A percentile compares a stretch with the other conserved stretches of the same genome.
Conservation (phyloP, 2,888 invertebrate genomes). For the Scelioninae gen. 1 region DNA sequence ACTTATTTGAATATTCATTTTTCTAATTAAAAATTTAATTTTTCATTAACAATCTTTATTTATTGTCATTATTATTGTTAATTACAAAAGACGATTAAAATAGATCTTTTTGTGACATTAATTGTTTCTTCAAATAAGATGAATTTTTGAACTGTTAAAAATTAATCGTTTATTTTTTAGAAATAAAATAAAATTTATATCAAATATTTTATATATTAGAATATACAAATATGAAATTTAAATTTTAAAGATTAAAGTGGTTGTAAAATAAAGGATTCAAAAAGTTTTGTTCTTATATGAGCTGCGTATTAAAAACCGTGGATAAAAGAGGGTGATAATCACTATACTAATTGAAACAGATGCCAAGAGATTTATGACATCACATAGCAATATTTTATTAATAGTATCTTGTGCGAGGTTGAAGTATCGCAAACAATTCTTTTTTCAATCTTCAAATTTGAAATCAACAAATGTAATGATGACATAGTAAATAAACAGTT, state of each 20-base stretch:
- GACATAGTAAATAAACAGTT: slow-evolving; percentile 33
- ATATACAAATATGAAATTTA: too few relatives aligned
- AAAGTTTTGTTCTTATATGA: background rate
- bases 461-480: slow-evolving; percentile 12
- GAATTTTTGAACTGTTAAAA: too few relatives aligned
- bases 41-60: too few relatives aligned
- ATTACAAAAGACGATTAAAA: too few relatives aligned
- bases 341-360: slow-evolving; percentile 46
- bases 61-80: too few relatives aligned
- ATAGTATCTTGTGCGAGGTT: slow-evolving; percentile 3
- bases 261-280: background rate
- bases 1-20: too few relatives aligned
- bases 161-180: too few relatives aligned
- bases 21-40: too few relatives aligned
- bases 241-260: background rate
- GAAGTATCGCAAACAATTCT: background rate
- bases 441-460: slow-evolving; percentile 10
- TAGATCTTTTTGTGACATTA: too few relatives aligned
- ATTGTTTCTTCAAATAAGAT: too few relatives aligned
- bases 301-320: background rate
- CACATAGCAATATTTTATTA: slow-evolving; percentile 23
- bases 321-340: slow-evolving; percentile 32
- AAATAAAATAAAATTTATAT: too few relatives aligned
- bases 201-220: too few relatives aligned
- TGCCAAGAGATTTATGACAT: slow-evolving; percentile 22